Base-by-base conservation (phyloP, 1,140 invertebrate genomes). In the Aphis craccivora region DNA sequence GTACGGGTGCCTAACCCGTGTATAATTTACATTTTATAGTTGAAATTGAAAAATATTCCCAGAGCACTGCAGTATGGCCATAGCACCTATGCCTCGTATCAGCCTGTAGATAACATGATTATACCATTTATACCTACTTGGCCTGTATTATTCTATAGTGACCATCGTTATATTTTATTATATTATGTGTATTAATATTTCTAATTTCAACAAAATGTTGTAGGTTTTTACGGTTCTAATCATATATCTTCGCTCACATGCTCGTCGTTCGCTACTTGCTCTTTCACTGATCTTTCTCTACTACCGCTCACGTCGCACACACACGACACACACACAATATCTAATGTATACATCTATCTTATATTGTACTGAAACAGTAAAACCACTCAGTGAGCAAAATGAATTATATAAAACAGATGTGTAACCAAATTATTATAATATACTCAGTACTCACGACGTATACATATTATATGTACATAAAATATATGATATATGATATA, bases 341-440 rank as follows among this genome's bases (percentile, higher is more conserved):
- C 45, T 45, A 51, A 51, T 51, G 18, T 14, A 51, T 51, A 45
- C 18, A 51, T 51, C 60, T 14, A n/a, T 76, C 60, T 67, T 20
- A 60, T 60, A 67, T 30, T 76, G 60, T 60, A 67, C 60, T 76
- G 60, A n/a, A 76, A 76, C 60, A 76, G 30, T 18, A 76, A 84
- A 40, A 83, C 81, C 81, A 37, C 81, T 83, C 37, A 22, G 23
- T 35, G 76, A 83, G 20, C 35, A 43, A 14, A 40, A 86, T 25
- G 23, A 45, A 86, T 86, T 86, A 18, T 30, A n/a, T 43, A 43
- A 86, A 86, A 86, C 84, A 86, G 84, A 90, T 90, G 88, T 89
- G 43, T 37, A 53, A 53, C 87, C 25, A 53, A 51, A 89, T 51
- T 89, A 53, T 53, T 76, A 51, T 22, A 23, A 51, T 22, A 23